These are phyloP conservation scores for Taphrorychus bicolor DNA, from an alignment of 2,888 invertebrate genomes.

Conservation along the genomic window DNA sequence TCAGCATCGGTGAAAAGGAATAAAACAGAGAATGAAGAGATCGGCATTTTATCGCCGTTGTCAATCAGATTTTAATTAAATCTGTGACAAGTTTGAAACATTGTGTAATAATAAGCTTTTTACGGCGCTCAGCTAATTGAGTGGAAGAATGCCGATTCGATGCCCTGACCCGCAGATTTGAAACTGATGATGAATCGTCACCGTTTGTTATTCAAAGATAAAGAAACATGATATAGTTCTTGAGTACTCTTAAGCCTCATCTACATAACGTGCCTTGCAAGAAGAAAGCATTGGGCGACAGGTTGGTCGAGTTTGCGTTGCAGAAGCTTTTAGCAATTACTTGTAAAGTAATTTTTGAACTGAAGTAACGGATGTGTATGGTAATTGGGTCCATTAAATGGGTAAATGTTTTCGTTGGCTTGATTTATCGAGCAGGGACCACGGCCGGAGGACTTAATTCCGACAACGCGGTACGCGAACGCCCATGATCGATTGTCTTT, in stretches of 20 bases:
- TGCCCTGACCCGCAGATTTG: not conserved
- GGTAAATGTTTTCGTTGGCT: slow-evolving; percentile 36
- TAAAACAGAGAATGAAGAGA: slow-evolving; percentile 48
- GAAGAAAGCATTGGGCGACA: not conserved
- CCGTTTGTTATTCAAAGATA: slow-evolving; percentile 10
- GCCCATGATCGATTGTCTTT: slow-evolving; percentile 27
- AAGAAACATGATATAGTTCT: not conserved
- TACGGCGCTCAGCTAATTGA: slow-evolving; percentile 52
- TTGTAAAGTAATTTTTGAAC: not conserved
- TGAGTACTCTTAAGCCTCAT: not conserved
- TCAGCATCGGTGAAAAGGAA: slow-evolving; percentile 9
- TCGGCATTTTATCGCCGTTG: slow-evolving; percentile 51
- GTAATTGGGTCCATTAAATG: slow-evolving; percentile 50
- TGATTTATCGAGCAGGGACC: slow-evolving; percentile 34
- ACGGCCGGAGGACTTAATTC: slow-evolving; percentile 32
- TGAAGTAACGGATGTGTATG: slow-evolving; percentile 52
- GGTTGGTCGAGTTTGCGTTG: not conserved
- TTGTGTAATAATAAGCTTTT: slow-evolving; percentile 55
- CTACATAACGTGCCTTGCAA: not conserved
- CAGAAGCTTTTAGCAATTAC: not conserved
- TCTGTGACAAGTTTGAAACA: slow-evolving; percentile 55
- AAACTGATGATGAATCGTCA: slow-evolving; percentile 17
- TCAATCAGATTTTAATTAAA: slow-evolving; percentile 56
- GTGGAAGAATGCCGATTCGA: slow-evolving; percentile 42
- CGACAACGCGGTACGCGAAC: slow-evolving; percentile 2